Base-by-base conservation (phyloP, 2,888 invertebrate species). In the Desoria tigrina region DNA sequence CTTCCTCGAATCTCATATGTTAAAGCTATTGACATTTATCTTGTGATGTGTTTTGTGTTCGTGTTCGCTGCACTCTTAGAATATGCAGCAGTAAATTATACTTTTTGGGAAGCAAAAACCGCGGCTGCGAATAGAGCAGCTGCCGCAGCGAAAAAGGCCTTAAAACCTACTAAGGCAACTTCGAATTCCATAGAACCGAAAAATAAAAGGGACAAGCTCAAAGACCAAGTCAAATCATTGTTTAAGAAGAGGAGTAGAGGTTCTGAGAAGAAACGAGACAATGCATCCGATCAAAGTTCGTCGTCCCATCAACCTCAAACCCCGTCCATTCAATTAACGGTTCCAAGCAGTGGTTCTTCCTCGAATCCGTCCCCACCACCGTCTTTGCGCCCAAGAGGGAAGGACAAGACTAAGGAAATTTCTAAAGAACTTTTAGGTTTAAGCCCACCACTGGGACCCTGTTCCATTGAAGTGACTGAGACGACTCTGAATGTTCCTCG, bases 21-120 rank as follows among this genome's bases (percentile, higher is more conserved):
- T 45, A 85, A 85, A 77, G 84, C 84, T 65, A 85, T 85, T 66
- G 84, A 84, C 78, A 84, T 84, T 70, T 84, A 84, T 77, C 78
- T 85, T 72, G 84, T 84, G 60, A 83, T 83, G 81, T 84, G 83
- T 77, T 84, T 84, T 77, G 83, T 85, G 42, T 85, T 85, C 77
- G 85, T 85, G 23, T 85, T 85, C 76, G 84, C 84, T 16, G 84
- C 84, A 1, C 79, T 85, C 21, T 78, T 85, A 27, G 84, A 85
- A 76, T 85, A 84, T 77, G 84, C 84, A 1, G 83, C 84, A 24
- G 85, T 85, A 63, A 85, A 85, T 77, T 85, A 85, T 78, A 83
- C 83, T 14, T 85, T 84, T 77, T 85, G 85, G 84, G 84, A 84
- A 24, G 81, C 81, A 21, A 76, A 83, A 65, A 61, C 66, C 26